phyloP scores from a whole-genome alignment of 2,888 invertebrate genomes.

The Caenorhabditis imperialis region DNA sequence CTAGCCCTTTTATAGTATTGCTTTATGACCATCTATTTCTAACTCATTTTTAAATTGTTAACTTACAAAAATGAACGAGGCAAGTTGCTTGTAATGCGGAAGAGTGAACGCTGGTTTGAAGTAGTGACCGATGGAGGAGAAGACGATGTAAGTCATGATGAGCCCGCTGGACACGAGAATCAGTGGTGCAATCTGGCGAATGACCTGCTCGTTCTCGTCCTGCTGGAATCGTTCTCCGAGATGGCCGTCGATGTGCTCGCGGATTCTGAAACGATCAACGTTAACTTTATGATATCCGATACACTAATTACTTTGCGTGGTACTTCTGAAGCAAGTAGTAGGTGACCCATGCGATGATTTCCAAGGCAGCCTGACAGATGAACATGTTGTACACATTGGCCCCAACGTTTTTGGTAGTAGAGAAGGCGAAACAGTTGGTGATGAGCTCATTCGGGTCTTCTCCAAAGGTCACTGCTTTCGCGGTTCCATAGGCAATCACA shows the following conservation, averaged over 20 bases:
- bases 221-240: conserved; percentile 9
- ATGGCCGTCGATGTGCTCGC: not conserved
- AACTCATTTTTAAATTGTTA: too few species aligned
- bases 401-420: conserved; percentile 19
- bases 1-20: too few species aligned
- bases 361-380: conserved; percentile 1
- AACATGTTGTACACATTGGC: conserved; percentile 23
- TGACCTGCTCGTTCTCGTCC: not conserved
- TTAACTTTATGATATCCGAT: not conserved
- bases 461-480: not conserved
- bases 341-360: conserved; percentile 1
- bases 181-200: conserved; percentile 6
- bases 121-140: conserved; percentile 4
- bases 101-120: conserved; percentile 6
- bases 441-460: conserved; percentile 17
- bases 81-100: conserved; percentile 33
- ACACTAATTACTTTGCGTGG: not conserved
- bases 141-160: conserved; percentile 15
- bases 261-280: conserved; percentile 18
- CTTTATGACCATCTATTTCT: too few species aligned
- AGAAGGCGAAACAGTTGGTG: conserved; percentile 44
- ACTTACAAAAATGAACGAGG: conserved; percentile 37
- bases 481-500: not conserved
- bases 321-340: conserved; percentile 6
- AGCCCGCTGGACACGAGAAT: conserved; percentile 15